Evolutionary conservation across 2,888 invertebrate species (phyloP).

Genomic region (Pachycephus smyrnensis): DNA sequence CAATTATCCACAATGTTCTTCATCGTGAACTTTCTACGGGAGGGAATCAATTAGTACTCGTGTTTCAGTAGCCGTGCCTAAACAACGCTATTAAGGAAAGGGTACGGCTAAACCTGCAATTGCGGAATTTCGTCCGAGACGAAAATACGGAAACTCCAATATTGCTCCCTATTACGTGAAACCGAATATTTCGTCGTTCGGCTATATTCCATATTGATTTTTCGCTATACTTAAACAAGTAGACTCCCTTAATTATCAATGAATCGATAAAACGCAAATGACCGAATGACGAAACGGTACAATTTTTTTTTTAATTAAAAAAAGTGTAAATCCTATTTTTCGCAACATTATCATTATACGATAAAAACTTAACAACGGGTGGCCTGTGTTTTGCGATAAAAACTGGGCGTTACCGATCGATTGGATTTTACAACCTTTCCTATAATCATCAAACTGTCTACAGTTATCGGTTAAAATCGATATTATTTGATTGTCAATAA

Average conservation of each 20-base stretch:
- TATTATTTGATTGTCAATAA: neutral
- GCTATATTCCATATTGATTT: neutral
- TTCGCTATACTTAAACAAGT: neutral
- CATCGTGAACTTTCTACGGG: constrained; percentile 20
- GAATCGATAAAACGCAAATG: neutral
- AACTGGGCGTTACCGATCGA: neutral
- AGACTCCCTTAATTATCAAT: neutral
- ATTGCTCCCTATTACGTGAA: neutral
- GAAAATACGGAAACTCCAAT: neutral
- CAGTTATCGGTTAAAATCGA: neutral
- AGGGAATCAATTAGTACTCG: neutral
- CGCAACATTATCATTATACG: neutral
- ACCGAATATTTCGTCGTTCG: neutral
- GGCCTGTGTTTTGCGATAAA: neutral
- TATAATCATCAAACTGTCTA: neutral
- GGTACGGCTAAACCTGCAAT: neutral
- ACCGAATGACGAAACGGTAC: too few species aligned
- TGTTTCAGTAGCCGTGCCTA: neutral
- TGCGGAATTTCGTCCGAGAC: neutral
- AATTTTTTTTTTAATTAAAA: too few species aligned
- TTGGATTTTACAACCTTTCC: neutral
- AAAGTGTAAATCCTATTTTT: neutral
- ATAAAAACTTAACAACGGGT: neutral
- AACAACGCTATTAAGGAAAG: neutral
- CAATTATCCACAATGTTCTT: constrained; percentile 21